Conservation (phyloP, 1,140 invertebrate species). For the Drosophila saltans region DNA sequence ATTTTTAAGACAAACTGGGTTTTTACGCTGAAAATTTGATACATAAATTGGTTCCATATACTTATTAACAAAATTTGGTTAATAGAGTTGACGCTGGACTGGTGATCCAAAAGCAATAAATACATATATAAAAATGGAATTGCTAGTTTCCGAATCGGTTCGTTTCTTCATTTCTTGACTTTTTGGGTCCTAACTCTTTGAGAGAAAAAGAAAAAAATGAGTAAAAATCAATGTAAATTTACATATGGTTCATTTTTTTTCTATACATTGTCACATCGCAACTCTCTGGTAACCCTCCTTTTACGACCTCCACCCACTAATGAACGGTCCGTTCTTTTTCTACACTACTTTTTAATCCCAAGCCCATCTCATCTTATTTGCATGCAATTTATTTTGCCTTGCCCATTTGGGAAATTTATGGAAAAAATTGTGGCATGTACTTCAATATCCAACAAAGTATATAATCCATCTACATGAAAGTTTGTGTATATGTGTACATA, state of each 20-base stretch:
- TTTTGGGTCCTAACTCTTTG: too few relatives aligned
- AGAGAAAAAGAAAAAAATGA: background rate
- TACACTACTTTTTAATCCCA: slow-evolving; percentile 28
- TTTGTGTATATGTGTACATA: background rate
- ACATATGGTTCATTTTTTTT: background rate
- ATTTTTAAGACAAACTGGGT: too few relatives aligned
- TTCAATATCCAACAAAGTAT: slow-evolving; percentile 52
- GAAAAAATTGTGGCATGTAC: slow-evolving; percentile 64
- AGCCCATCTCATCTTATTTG: slow-evolving; percentile 59
- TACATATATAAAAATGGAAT: too few relatives aligned
- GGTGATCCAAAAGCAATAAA: too few relatives aligned
- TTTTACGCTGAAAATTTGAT: too few relatives aligned
- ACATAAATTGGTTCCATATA: too few relatives aligned
- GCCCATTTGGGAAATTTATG: slow-evolving; percentile 25
- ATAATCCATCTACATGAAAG: background rate
- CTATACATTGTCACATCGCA: background rate
- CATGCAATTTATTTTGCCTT: slow-evolving; percentile 73
- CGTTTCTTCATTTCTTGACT: too few relatives aligned
- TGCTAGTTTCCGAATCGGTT: too few relatives aligned
- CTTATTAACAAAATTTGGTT: too few relatives aligned
- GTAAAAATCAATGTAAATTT: background rate
- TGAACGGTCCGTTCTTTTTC: background rate
- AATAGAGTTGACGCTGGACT: too few relatives aligned
- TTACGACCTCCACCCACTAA: background rate
- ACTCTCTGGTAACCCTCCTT: slow-evolving; percentile 1